Conservation (phyloP, 2,888 invertebrate genomes). For the Balanococcus diminutus region DNA sequence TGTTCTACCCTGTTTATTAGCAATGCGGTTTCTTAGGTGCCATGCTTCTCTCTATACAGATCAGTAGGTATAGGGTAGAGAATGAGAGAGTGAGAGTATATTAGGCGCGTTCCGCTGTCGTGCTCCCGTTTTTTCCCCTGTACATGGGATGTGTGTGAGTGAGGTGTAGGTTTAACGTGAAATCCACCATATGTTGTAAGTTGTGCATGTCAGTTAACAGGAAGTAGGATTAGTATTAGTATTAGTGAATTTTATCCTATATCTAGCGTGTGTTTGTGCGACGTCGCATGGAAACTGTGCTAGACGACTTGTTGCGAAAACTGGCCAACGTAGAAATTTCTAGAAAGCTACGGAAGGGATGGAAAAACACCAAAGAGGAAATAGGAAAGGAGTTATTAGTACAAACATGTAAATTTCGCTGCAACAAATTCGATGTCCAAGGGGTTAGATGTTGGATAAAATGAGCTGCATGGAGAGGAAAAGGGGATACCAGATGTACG, state of each 20-base stretch:
- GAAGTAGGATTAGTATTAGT: conserved; percentile 40
- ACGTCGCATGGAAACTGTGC: neutral
- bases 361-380: no score
- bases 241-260: neutral
- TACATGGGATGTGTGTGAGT: no score
- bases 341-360: no score
- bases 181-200: conserved; percentile 42
- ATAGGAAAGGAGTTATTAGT: no score
- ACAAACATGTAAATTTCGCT: neutral
- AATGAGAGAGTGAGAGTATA: no score
- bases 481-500: conserved; percentile 3
- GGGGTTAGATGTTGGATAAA: no score
- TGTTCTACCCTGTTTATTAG: conserved; percentile 23
- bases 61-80: neutral
- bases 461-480: neutral
- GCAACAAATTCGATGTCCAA: neutral
- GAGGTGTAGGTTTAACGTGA: neutral
- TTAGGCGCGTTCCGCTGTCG: conserved; percentile 50
- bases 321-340: no score
- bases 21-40: conserved; percentile 14
- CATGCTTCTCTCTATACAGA: neutral
- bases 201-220: conserved; percentile 4
- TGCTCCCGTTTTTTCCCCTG: conserved; percentile 34
- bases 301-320: neutral
- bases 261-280: neutral